These are phyloP conservation scores for Nomia melanderi DNA, from an alignment of 1,140 invertebrate genomes.

Conservation along the genomic window DNA sequence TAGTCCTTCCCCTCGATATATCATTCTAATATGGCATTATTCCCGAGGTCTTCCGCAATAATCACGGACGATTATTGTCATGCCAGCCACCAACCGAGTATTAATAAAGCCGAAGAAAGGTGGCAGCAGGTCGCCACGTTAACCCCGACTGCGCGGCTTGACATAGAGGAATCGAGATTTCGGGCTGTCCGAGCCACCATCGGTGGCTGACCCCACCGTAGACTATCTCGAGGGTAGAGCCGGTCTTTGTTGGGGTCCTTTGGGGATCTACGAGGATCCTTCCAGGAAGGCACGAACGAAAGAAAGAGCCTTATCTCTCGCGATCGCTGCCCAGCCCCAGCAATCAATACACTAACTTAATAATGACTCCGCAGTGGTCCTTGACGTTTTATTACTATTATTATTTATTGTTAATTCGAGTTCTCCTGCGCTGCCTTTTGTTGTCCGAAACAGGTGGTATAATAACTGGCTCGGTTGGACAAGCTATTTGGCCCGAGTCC, in stretches of 20 bases:
- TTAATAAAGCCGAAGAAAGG: slow-evolving; percentile 73
- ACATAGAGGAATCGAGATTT: slow-evolving; percentile 66
- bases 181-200: slow-evolving; percentile 56
- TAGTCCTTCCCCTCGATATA: slow-evolving; percentile 43
- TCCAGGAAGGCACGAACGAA: slow-evolving; percentile 62
- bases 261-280: slow-evolving; percentile 52
- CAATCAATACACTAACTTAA: slow-evolving; percentile 72
- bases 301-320: slow-evolving; percentile 61
- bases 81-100: slow-evolving; percentile 68
- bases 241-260: slow-evolving; percentile 24
- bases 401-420: slow-evolving; percentile 72
- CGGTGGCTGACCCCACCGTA: slow-evolving; percentile 45
- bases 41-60: slow-evolving; percentile 52
- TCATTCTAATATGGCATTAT: slow-evolving; percentile 62
- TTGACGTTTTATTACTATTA: slow-evolving; percentile 70
- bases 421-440: slow-evolving; percentile 42
- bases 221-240: slow-evolving; percentile 30
- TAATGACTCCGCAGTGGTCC: slow-evolving; percentile 67
- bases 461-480: slow-evolving; percentile 65
- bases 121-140: slow-evolving; percentile 63
- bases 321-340: slow-evolving; percentile 57
- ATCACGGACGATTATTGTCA: slow-evolving; percentile 63
- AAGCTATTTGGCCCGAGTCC: slow-evolving; percentile 53
- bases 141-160: slow-evolving; percentile 62
- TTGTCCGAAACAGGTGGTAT: slow-evolving; percentile 45